Evolutionary conservation across 2,797 vertebrate genomes (phyloP).

Genomic region (Parauchenoglanis ngamensis): DNA sequence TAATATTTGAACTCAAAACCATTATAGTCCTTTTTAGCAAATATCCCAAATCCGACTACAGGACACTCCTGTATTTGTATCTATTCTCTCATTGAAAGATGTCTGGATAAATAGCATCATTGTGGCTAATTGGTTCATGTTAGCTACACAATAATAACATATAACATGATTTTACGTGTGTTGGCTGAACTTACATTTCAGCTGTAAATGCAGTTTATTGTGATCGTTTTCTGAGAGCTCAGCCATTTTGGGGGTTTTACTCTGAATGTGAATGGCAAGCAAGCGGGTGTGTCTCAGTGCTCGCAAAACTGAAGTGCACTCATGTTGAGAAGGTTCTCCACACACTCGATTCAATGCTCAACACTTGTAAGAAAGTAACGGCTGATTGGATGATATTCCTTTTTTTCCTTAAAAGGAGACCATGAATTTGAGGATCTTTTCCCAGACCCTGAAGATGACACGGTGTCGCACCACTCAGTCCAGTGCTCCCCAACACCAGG

Average conservation of each 20-base stretch:
- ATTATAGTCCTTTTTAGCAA: not conserved
- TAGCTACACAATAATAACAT: not conserved
- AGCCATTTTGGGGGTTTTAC: not conserved
- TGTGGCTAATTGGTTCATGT: not conserved
- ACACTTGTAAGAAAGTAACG: not conserved
- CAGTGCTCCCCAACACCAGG: constrained; percentile 91
- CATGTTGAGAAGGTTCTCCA: not conserved
- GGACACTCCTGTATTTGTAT: not conserved
- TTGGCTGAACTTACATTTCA: too few relatives aligned
- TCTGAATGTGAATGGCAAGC: not conserved
- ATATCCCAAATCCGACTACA: not conserved
- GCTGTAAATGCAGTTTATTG: not conserved
- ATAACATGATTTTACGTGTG: not conserved
- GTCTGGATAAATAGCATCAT: not conserved
- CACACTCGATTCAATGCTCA: not conserved
- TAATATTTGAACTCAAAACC: not conserved
- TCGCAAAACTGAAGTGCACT: not conserved
- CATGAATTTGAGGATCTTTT: constrained; percentile 87
- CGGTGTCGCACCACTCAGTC: constrained; percentile 81
- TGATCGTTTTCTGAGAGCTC: not conserved
- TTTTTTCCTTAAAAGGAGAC: constrained; percentile 73
- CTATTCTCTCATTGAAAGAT: not conserved
- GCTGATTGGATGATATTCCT: not conserved
- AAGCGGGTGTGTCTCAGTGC: not conserved
- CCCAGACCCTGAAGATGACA: constrained; percentile 86